Conservation (phyloP, 2,113 vertebrate genomes). For the Cryptotis parvus region DNA sequence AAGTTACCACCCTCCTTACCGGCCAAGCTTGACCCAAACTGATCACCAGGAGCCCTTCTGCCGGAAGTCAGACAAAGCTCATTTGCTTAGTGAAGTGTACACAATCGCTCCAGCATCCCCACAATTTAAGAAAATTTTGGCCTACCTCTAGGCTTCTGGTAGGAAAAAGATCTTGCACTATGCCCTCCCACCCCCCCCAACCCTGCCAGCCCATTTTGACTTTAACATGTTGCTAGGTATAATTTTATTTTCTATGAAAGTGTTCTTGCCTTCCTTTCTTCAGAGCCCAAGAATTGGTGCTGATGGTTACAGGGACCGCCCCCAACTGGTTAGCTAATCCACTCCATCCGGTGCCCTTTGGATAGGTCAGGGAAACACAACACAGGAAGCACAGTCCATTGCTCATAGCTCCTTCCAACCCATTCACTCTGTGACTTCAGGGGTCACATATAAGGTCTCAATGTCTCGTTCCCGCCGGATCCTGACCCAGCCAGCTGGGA, state of each 20-base stretch:
- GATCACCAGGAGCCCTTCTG: background rate
- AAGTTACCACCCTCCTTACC: background rate
- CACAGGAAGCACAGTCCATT: slow-evolving; percentile 33
- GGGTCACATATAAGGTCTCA: slow-evolving; percentile 92
- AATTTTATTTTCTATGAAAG: slow-evolving; percentile 85
- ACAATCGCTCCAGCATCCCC: slow-evolving; percentile 44
- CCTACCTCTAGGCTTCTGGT: slow-evolving; percentile 75
- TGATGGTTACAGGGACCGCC: slow-evolving; percentile 72
- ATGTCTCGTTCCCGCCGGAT: slow-evolving; percentile 89
- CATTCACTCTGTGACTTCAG: slow-evolving; percentile 90
- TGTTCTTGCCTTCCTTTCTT: slow-evolving; percentile 67
- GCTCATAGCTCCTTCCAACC: slow-evolving; percentile 4
- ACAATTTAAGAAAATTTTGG: slow-evolving; percentile 42
- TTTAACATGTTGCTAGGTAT: slow-evolving; percentile 75
- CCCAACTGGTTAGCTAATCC: slow-evolving; percentile 43
- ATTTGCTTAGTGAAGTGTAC: slow-evolving; percentile 44
- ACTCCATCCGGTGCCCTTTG: slow-evolving; percentile 15
- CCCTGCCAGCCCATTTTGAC: slow-evolving; percentile 28
- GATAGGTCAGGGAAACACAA: slow-evolving; percentile 29
- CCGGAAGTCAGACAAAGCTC: no score
- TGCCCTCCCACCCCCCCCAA: background rate
- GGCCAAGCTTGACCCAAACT: background rate
- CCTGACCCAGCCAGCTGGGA: slow-evolving; percentile 90
- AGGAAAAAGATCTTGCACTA: slow-evolving; percentile 49
- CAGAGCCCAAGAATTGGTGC: slow-evolving; percentile 61